Evolutionary conservation across 2,888 invertebrate genomes (phyloP).

Genomic region (Malachius bipustulatus): DNA sequence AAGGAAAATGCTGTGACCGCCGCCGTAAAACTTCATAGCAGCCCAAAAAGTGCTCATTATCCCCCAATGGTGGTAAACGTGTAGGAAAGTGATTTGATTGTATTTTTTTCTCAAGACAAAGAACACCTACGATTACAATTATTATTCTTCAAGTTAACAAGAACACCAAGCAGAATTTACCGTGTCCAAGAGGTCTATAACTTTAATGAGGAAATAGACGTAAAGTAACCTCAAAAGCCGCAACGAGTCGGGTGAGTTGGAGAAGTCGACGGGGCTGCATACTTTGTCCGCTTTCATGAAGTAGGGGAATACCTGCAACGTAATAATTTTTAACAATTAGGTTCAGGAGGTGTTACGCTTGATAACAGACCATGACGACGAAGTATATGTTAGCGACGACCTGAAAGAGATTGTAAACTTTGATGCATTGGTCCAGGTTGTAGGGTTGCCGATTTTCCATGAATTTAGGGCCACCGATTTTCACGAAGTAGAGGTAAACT

Average conservation of each 20-base stretch:
- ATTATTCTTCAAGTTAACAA: too few species aligned
- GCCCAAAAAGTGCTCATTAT: conserved; percentile 61
- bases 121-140: conserved; percentile 59
- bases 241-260: neutral
- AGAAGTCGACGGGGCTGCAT: neutral
- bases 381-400: conserved; percentile 20
- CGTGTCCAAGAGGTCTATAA: conserved; percentile 1
- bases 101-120: conserved; percentile 76
- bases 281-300: too few species aligned
- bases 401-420: conserved; percentile 21
- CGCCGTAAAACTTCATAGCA: conserved; percentile 48
- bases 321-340: too few species aligned
- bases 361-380: too few species aligned
- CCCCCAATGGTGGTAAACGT: conserved; percentile 76
- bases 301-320: too few species aligned
- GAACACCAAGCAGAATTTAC: too few species aligned
- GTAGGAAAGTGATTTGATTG: conserved; percentile 70
- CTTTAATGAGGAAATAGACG: neutral
- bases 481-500: conserved; percentile 22
- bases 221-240: neutral
- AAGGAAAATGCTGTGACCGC: conserved; percentile 54
- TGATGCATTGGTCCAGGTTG: conserved; percentile 19
- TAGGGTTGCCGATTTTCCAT: conserved; percentile 23
- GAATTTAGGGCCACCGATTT: conserved; percentile 21
- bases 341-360: too few species aligned